Evolutionary conservation across 2,888 invertebrate genomes (phyloP).

Genomic region (Yponomeuta sedellus): DNA sequence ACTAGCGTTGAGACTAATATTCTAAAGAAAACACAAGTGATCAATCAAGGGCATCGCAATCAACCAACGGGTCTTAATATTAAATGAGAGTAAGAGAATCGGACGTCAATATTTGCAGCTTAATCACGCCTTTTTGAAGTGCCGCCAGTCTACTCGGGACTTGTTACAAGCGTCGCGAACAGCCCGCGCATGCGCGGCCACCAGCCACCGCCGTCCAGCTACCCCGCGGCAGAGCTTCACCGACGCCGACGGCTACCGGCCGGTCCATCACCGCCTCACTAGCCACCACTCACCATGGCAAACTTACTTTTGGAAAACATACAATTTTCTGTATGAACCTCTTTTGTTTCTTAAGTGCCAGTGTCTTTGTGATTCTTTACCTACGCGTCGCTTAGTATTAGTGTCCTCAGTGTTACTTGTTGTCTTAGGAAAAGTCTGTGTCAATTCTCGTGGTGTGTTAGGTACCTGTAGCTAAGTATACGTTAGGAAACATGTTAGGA

Average conservation of each 20-base stretch:
- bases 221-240: background rate
- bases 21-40: too few relatives aligned
- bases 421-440: background rate
- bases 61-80: background rate
- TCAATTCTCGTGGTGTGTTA: background rate
- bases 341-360: background rate
- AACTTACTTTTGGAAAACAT: constrained; percentile 16
- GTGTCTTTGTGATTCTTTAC: background rate
- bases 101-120: background rate
- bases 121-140: background rate
- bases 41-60: too few relatives aligned
- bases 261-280: background rate
- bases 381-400: background rate
- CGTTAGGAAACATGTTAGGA: background rate
- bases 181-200: background rate
- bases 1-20: too few relatives aligned
- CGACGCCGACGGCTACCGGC: background rate
- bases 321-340: background rate
- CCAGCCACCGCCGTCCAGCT: background rate
- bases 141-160: background rate
- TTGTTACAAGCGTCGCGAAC: background rate
- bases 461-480: background rate
- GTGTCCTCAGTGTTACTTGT: background rate
- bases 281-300: background rate
- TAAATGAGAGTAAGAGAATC: background rate